These are phyloP conservation scores for Argentina silus DNA, from an alignment of 2,797 vertebrate genomes.

Conservation along the genomic window DNA sequence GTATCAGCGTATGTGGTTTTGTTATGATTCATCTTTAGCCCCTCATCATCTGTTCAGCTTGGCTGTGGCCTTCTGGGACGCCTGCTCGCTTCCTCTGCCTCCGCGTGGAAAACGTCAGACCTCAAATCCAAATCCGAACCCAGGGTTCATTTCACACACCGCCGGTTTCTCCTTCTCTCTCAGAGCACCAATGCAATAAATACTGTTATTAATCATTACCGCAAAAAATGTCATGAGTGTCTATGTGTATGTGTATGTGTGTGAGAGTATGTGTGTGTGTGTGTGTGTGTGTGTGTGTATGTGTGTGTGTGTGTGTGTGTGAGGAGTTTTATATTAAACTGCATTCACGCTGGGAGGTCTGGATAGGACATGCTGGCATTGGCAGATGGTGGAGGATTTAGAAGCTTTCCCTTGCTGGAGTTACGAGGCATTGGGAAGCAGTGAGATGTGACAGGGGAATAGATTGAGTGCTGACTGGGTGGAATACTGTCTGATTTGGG, in stretches of 20 bases:
- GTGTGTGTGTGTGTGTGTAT: not conserved
- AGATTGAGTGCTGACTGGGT: constrained; percentile 54
- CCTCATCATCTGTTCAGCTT: not conserved
- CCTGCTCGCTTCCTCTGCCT: not conserved
- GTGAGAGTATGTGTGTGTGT: constrained; percentile 11
- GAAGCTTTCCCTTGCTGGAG: constrained; percentile 25
- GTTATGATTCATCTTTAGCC: not conserved
- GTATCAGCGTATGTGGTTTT: not conserved
- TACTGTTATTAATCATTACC: constrained; percentile 3
- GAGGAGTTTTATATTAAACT: not conserved
- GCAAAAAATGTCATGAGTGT: not conserved
- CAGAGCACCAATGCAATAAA: constrained; percentile 4
- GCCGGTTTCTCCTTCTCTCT: not conserved
- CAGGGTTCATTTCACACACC: not conserved
- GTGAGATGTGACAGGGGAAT: constrained; percentile 44
- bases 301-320: not conserved
- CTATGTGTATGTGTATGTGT: not conserved
- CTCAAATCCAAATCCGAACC: not conserved
- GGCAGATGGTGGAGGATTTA: constrained; percentile 56
- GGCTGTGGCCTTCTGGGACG: not conserved
- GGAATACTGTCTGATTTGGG: constrained; percentile 53
- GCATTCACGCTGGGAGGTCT: not conserved
- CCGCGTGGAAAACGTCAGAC: not conserved
- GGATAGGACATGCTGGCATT: not conserved
- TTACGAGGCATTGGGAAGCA: constrained; percentile 47